phyloP scores from a whole-genome alignment of 2,888 invertebrate species.

The Nasonovia ribisnigri region DNA sequence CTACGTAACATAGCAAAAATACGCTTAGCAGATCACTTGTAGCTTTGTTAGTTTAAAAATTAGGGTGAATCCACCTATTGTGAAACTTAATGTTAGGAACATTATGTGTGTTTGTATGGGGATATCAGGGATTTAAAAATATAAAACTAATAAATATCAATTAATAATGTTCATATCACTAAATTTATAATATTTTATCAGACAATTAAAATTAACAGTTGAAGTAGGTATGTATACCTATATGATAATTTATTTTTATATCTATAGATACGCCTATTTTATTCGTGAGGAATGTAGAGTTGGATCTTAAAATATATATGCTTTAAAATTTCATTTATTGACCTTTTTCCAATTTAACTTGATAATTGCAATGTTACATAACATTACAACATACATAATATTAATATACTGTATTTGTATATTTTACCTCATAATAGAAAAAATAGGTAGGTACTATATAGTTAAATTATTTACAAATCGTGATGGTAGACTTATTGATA shows the following conservation, averaged over 20 bases:
- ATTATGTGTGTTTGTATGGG: too few species aligned
- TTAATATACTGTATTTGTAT: too few species aligned
- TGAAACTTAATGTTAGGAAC: too few species aligned
- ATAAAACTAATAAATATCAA: neutral
- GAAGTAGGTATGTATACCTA: neutral
- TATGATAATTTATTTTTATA: neutral
- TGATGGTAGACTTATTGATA: neutral
- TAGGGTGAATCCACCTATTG: too few species aligned
- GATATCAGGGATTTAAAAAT: neutral
- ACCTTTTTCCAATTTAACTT: neutral
- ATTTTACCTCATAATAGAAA: too few species aligned
- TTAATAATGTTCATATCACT: neutral
- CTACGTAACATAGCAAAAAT: too few species aligned
- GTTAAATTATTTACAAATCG: neutral
- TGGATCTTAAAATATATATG: neutral
- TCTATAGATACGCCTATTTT: neutral
- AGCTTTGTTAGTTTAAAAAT: too few species aligned
- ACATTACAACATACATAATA: neutral
- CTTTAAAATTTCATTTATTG: neutral
- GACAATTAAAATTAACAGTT: neutral
- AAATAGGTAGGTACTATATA: neutral
- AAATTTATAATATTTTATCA: too few species aligned
- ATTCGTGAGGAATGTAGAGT: neutral
- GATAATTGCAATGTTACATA: too few species aligned
- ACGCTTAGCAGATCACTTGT: too few species aligned